Conservation (phyloP, 2,113 vertebrate species). For the Procapra przewalskii region DNA sequence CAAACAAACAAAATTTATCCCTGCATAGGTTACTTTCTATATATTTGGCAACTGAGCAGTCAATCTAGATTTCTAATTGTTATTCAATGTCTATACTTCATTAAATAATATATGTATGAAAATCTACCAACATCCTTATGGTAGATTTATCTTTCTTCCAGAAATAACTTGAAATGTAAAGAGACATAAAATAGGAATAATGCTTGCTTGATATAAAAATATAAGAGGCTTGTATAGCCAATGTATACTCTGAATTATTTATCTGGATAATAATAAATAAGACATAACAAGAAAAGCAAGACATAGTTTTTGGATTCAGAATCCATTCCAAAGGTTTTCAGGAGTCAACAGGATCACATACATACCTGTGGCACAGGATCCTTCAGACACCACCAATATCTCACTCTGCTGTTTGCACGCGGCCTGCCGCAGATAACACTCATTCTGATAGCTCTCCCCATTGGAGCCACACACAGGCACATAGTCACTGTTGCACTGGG, state of each 20-base stretch:
- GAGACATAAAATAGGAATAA: background rate
- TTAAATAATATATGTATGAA: conserved; percentile 2
- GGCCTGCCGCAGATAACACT: conserved; percentile 96
- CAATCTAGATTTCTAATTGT: conserved; percentile 53
- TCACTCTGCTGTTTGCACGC: conserved; percentile 98
- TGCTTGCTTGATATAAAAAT: background rate
- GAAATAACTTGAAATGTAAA: background rate
- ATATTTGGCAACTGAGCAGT: conserved; percentile 46
- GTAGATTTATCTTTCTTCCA: background rate
- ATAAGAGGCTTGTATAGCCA: background rate
- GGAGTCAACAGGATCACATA: background rate
- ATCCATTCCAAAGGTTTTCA: background rate
- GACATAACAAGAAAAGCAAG: background rate
- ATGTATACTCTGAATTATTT: background rate
- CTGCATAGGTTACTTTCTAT: conserved; percentile 39
- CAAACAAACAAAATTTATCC: background rate
- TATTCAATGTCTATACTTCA: background rate
- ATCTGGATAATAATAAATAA: background rate
- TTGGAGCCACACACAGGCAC: conserved; percentile 98
- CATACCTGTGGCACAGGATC: conserved; percentile 94
- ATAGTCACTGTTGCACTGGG: conserved; percentile 97
- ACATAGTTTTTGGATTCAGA: background rate
- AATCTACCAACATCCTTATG: background rate
- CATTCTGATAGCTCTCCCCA: conserved; percentile 97
- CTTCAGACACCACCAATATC: conserved; percentile 92